A percentile compares a stretch with the other conserved stretches of the same genome.
These are phyloP conservation scores for Candoia aspera DNA, from an alignment of 2,113 vertebrate genomes.

Conservation along the genomic window DNA sequence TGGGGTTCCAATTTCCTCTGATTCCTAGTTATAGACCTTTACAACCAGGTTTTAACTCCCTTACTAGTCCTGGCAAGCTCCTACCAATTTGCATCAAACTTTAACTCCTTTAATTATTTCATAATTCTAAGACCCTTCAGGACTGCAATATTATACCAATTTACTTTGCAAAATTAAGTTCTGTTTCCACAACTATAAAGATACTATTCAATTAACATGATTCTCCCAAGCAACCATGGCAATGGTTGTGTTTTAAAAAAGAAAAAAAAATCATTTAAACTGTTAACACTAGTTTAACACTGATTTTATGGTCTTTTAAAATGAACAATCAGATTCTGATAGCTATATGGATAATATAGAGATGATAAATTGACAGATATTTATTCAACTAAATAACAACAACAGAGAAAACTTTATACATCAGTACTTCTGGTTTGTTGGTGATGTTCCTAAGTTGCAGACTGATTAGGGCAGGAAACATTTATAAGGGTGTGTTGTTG, in stretches of 20 bases:
- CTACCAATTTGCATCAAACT: neutral
- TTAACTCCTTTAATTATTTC: neutral
- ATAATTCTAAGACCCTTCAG: neutral
- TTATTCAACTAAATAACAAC: too few species aligned
- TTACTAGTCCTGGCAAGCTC: neutral
- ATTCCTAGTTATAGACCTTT: neutral
- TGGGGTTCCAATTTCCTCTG: neutral
- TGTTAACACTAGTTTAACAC: neutral
- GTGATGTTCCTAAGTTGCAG: neutral
- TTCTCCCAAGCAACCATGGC: neutral
- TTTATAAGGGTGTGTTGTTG: too few species aligned
- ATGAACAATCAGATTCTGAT: too few species aligned
- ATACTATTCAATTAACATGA: neutral
- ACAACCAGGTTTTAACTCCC: neutral
- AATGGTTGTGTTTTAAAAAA: neutral
- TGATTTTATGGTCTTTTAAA: neutral
- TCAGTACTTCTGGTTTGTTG: neutral
- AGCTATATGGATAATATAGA: too few species aligned
- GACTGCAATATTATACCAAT: neutral
- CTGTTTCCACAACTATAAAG: neutral
- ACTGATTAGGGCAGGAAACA: neutral
- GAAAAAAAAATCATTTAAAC: neutral
- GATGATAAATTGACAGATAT: too few species aligned
- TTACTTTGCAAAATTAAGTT: neutral
- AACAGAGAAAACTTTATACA: neutral